Evolutionary conservation across 2,888 invertebrate genomes (phyloP), one percentile per base, ranked within the genome.

Genomic region (Scrobipalpa costella): DNA sequence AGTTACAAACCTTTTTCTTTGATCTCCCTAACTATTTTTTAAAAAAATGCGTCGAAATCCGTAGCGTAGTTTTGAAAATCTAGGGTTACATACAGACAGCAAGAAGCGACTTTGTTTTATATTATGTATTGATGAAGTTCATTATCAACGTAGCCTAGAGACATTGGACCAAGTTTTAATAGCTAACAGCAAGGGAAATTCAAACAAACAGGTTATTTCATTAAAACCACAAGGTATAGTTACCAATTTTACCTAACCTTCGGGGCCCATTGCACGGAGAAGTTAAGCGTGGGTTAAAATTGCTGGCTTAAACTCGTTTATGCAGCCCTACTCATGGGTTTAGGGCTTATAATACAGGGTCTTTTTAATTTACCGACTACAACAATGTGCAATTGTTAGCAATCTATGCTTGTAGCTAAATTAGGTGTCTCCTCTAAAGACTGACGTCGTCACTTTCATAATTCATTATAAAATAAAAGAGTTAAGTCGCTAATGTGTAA

Each of bases 291-390:
- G 83, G 84, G 86, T 86, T 88, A 80, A 87, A 89, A 89, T 86
- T 88, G 86, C 85, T 83, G 79, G 79, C 77, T 83, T 83, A 86
- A 88, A 89, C 88, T 87, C 85, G 82, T 86, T 88, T 86, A 50
- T 86, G 77, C 80, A 74, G 78, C 80, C 82, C 77, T 76, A 76
- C 74, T 80, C 73, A 61, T 55, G 34, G 34, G 50, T 21, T 52
- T 21, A 52, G 50, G 50, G 50, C 21, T 21, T 21, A 7, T n/a
- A n/a, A 38, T 38, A 38, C 9, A 9, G 50, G 21, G 50, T 52
- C 50, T 52, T 17, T 47, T 0, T 17, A 17, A 47, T 5, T 17
- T 47, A 15, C 7, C 15, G 2, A 47, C 6, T 2, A 7, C 38
- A 13, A 38, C n/a, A n/a, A n/a, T n/a, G n/a, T n/a, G n/a, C n/a